These are phyloP conservation scores for Turnix velox DNA, from an alignment of 2,113 vertebrate species.

Conservation along the genomic window DNA sequence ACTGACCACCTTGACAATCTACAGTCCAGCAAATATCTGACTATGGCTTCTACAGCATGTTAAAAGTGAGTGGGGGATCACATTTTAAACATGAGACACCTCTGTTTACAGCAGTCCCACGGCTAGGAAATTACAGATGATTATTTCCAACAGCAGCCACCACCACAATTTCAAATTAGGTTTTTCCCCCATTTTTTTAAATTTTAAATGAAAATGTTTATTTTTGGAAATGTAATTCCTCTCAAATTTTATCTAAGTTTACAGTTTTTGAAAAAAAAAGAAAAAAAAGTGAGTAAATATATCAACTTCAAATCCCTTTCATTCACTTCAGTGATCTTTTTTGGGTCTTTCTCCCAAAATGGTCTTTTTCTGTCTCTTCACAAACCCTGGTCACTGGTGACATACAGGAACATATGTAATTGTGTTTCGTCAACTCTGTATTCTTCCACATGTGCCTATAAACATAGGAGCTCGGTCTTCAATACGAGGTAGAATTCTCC, in stretches of 20 bases:
- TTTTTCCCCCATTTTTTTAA: too few relatives aligned
- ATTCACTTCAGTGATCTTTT: background rate
- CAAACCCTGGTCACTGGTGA: accelerated
- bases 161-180: background rate
- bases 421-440: background rate
- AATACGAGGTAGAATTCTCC: background rate
- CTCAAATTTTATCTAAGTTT: background rate
- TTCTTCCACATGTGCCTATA: background rate
- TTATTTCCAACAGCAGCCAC: background rate
- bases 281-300: background rate
- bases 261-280: background rate
- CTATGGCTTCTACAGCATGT: background rate
- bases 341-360: accelerated
- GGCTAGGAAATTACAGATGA: background rate
- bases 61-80: background rate
- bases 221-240: background rate
- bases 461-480: accelerated
- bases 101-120: background rate
- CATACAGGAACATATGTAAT: background rate
- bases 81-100: background rate
- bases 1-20: background rate
- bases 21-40: background rate
- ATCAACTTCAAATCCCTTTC: background rate
- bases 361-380: background rate
- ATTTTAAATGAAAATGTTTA: too few relatives aligned